A percentile compares a stretch with the other conserved stretches of the same genome.
Evolutionary conservation across 2,113 vertebrate genomes (phyloP).

Genomic region (Dasypus novemcinctus): DNA sequence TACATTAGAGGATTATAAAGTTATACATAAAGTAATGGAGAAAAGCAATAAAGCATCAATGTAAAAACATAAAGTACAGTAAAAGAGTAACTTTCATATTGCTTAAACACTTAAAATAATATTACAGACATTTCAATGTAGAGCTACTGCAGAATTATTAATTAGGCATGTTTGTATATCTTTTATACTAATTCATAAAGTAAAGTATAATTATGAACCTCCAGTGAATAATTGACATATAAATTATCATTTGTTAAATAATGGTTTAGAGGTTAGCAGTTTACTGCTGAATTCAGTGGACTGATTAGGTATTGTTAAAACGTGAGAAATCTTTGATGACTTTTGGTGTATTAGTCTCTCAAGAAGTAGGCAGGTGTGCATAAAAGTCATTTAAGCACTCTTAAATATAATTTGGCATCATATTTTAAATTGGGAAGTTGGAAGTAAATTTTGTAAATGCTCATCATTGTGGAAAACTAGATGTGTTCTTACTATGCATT

Average conservation of each 20-base stretch:
- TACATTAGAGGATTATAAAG: neutral
- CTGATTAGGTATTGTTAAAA: neutral
- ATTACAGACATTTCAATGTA: slow-evolving; percentile 5
- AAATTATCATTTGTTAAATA: neutral
- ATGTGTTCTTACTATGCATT: neutral
- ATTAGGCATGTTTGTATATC: neutral
- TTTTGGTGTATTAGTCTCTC: neutral
- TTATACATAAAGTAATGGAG: neutral
- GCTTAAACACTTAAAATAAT: neutral
- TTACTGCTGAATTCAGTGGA: neutral
- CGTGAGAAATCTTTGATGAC: neutral
- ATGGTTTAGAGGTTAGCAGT: neutral
- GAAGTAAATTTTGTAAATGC: neutral
- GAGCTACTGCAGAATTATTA: neutral
- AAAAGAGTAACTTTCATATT: neutral
- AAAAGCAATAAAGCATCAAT: neutral
- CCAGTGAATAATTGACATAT: neutral
- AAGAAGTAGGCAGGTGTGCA: neutral
- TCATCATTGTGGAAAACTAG: neutral
- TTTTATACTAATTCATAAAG: neutral
- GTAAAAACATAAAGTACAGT: slow-evolving; percentile 19
- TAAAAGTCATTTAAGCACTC: neutral
- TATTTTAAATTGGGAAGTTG: slow-evolving; percentile 15
- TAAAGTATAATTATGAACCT: neutral
- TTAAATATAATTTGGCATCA: neutral